Evolutionary conservation across 2,888 invertebrate genomes (phyloP), one percentile per base, ranked within the genome.

Genomic region (Melanophora roralis): DNA sequence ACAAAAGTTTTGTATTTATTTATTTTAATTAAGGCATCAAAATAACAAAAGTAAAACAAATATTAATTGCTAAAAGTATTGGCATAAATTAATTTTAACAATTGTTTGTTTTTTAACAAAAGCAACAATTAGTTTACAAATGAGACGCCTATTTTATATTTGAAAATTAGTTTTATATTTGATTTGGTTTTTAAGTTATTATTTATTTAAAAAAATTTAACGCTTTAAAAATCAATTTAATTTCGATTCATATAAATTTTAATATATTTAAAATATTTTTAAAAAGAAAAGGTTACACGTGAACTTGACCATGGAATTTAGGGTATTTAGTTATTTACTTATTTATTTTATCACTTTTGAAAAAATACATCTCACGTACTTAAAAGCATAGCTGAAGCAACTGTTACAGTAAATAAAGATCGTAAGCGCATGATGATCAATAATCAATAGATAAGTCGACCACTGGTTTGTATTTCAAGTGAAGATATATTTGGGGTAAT

Each of bases 31-130:
- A 3, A 3, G 27, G 3, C 27, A 27, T 5, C 6, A 27, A 27
- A 6, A 27, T 27, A 27, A 12, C n/a, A 64, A 34, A 53, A 32
- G 19, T 21, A 16, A 34, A 51, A 32, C 8, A 34, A 27, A 45
- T 8, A 36, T 12, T n/a, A 67, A 60, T 9, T 43, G 49, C 62
- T 16, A 12, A 59, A 51, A 40, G 36, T 45, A 59, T 11, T 53
- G 45, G 60, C 45, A 71, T 51, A 49, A 51, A 57, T 59, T 67
- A 67, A 36, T 11, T 19, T 9, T 8, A 12, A 43, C 14, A 32
- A 55, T 32, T 14, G 40, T 14, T 21, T n/a, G n/a, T n/a, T n/a
- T n/a, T 2, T 34, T 6, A 16, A 43, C 38, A 38, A 38, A n/a
- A 38, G 11, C 11, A 43, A 12, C 0, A 38, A 45, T 23, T 49